Conservation (phyloP, 2,797 vertebrate genomes). For the Myotis planiceps region DNA sequence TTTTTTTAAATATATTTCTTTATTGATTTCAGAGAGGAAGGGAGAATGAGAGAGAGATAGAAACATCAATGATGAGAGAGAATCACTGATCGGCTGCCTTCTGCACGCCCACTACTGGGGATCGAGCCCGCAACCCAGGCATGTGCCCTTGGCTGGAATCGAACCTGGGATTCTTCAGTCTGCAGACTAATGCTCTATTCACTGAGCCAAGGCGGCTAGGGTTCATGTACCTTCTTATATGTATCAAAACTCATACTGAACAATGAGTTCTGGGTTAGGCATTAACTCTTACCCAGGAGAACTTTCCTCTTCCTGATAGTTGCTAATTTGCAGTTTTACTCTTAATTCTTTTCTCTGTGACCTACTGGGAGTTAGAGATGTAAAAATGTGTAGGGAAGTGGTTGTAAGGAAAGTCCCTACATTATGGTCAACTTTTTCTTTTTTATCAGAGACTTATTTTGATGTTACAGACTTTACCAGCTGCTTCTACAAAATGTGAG, state of each 20-base stretch:
- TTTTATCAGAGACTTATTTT: slow-evolving; percentile 25
- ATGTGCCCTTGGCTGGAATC: too few relatives aligned
- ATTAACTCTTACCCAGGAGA: background rate
- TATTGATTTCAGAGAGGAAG: too few relatives aligned
- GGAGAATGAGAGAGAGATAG: too few relatives aligned
- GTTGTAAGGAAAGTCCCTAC: background rate
- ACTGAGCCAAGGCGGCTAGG: too few relatives aligned
- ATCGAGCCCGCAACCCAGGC: too few relatives aligned
- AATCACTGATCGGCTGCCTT: too few relatives aligned
- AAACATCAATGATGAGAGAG: too few relatives aligned
- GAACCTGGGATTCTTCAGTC: too few relatives aligned
- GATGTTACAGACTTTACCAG: background rate
- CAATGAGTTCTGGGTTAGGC: background rate
- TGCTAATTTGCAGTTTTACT: background rate
- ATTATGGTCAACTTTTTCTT: background rate
- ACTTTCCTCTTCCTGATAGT: background rate
- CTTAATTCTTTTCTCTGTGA: background rate
- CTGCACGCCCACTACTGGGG: too few relatives aligned
- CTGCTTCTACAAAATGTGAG: background rate
- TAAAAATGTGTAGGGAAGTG: background rate
- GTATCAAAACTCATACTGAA: too few relatives aligned
- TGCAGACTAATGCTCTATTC: too few relatives aligned
- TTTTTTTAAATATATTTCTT: too few relatives aligned
- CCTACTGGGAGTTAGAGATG: background rate
- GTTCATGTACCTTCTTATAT: slow-evolving; percentile 81